Percentiles rank a stretch among this genome's conserved stretches.
Evolutionary conservation across 2,888 invertebrate genomes (phyloP).

Genomic region (Entomobrya multifasciata): DNA sequence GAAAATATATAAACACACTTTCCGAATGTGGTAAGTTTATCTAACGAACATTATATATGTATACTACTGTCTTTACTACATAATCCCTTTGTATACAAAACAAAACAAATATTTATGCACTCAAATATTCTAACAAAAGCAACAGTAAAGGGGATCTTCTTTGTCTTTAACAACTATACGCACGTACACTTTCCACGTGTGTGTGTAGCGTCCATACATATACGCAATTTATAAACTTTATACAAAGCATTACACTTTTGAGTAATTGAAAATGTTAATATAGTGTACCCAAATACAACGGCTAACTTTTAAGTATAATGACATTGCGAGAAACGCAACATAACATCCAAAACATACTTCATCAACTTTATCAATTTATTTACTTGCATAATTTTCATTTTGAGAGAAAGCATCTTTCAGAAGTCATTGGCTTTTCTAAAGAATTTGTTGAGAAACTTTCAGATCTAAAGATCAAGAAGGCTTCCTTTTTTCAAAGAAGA

Average conservation of each 20-base stretch:
- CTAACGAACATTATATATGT: too few species aligned
- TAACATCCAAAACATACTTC: background rate
- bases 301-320: too few species aligned
- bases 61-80: conserved; percentile 24
- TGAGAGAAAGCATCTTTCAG: background rate
- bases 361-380: background rate
- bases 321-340: background rate
- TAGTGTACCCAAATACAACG: too few species aligned
- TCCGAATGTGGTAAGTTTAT: too few species aligned
- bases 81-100: conserved; percentile 1
- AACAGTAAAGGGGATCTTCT: background rate
- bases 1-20: too few species aligned
- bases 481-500: background rate
- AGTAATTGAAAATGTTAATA: too few species aligned
- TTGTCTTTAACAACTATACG: too few species aligned
- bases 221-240: background rate
- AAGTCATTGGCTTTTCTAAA: background rate
- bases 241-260: too few species aligned
- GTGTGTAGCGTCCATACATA: background rate
- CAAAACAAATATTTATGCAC: background rate
- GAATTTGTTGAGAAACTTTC: background rate
- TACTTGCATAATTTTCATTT: background rate
- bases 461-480: conserved; percentile 27
- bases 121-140: background rate
- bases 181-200: too few species aligned